Conservation (phyloP, 1,140 invertebrate species). For the Aphidius gifuensis region DNA sequence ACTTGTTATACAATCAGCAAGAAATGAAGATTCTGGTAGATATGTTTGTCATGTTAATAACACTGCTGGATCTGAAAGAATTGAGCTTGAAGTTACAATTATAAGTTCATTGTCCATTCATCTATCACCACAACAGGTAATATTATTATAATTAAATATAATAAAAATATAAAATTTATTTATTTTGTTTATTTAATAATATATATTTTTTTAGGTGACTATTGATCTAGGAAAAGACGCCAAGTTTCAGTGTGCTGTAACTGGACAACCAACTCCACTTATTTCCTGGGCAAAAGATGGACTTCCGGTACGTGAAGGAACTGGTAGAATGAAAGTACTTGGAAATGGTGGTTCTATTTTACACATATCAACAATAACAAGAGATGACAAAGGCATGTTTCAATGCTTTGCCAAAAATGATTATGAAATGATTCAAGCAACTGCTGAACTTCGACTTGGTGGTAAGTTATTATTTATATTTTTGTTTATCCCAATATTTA, state of each 20-base stretch:
- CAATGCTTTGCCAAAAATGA: constrained; percentile 86
- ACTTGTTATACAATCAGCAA: constrained; percentile 62
- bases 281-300: constrained; percentile 84
- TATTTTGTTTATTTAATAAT: not conserved
- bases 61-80: constrained; percentile 78
- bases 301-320: constrained; percentile 63
- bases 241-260: constrained; percentile 80
- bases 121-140: constrained; percentile 57
- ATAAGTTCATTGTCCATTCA: constrained; percentile 52
- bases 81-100: constrained; percentile 74
- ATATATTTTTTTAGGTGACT: constrained; percentile 46
- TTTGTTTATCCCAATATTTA: not conserved
- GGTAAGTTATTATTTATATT: constrained; percentile 58
- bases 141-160: not conserved
- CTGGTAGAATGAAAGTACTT: constrained; percentile 46
- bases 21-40: constrained; percentile 75
- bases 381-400: constrained; percentile 83
- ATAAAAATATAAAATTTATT: not conserved
- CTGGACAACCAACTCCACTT: constrained; percentile 76
- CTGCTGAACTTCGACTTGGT: constrained; percentile 77
- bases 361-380: constrained; percentile 66
- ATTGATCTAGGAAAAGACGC: constrained; percentile 80
- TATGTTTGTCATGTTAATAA: constrained; percentile 87
- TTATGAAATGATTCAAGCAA: constrained; percentile 80
- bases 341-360: constrained; percentile 45